A percentile compares a stretch with the other conserved stretches of the same genome.
These are phyloP conservation scores for Physocephala rufipes DNA, from an alignment of 2,888 invertebrate species.

Conservation along the genomic window DNA sequence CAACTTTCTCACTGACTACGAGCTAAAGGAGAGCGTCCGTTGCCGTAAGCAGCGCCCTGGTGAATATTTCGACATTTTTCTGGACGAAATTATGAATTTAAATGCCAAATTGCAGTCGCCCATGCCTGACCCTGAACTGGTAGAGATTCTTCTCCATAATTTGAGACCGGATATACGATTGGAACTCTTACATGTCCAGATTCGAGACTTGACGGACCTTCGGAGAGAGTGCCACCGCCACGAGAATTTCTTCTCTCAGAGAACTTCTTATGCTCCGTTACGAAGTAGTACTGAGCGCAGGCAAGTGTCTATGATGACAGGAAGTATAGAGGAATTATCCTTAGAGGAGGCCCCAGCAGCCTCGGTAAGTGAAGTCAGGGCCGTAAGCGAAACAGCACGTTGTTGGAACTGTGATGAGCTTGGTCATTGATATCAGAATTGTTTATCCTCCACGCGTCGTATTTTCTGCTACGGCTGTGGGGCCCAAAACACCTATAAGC, in stretches of 20 bases:
- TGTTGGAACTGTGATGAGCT: conserved; percentile 20
- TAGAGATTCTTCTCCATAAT: not conserved
- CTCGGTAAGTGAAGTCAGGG: too few relatives aligned
- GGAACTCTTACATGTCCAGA: not conserved
- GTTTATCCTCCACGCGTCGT: not conserved
- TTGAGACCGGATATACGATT: not conserved
- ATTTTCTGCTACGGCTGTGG: conserved; percentile 29
- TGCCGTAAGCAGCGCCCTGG: not conserved
- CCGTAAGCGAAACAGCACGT: too few relatives aligned
- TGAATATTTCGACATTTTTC: not conserved
- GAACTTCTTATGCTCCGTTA: too few relatives aligned
- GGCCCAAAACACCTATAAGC: not conserved
- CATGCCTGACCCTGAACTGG: not conserved
- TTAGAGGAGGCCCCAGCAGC: too few relatives aligned
- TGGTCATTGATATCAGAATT: conserved; percentile 14
- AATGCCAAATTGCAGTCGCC: not conserved
- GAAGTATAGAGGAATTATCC: too few relatives aligned
- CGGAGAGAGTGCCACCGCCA: not conserved
- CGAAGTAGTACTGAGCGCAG: too few relatives aligned
- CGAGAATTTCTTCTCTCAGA: not conserved
- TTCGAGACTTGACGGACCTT: not conserved
- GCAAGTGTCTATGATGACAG: too few relatives aligned
- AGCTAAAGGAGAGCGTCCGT: not conserved
- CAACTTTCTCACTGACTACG: not conserved
- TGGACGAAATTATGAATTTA: not conserved